Evolutionary conservation across 1,140 invertebrate species (phyloP), one percentile per base, ranked within the genome.

Genomic region (Bombus polaris): DNA sequence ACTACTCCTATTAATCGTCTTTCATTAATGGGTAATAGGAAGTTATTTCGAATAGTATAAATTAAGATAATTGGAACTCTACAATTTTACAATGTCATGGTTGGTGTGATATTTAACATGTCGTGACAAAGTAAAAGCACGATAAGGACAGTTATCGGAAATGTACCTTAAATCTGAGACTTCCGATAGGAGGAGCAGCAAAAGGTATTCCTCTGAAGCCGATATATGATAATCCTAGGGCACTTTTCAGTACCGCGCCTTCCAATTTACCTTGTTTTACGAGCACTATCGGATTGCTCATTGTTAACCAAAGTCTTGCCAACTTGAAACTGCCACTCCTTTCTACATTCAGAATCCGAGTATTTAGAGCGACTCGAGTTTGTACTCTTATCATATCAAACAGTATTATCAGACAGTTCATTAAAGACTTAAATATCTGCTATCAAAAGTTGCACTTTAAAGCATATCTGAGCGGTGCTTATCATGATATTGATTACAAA

Each of bases 171-270:
- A 93, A 93, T 85, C 91, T 89, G 1, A 93, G 89, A 25, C 90
- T 32, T 0, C 93, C 93, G 1, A 94, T 15, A 0, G 93, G 93
- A 18, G 93, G 91, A 59, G 90, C 88, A 2, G 93, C 93, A 18
- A 92, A 94, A 1, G 93, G 93, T 76, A 94, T 88, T 10, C 90
- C 93, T 47, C 79, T 90, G 39, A 93, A 94, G 0, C 92, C 81
- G 18, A 75, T 65, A 37, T 88, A 94, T 1, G 76, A 15, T 2
- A 62, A 79, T 0, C 83, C 91, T 2, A 89, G 68, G 10, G 88
- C 65, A 83, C 85, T 85, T 37, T 78, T 62, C 0, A 87, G 28
- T 0, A 83, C 28, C 1, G 47, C 42, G 18, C 93, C 93, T 4
- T 76, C 85, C 25, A 94, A 59, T 71, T 77, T 71, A 0, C 93